A percentile compares a stretch with the other conserved stretches of the same genome.
Conservation (phyloP, 2,113 vertebrate species). For the Cyanoderma ruficeps region DNA sequence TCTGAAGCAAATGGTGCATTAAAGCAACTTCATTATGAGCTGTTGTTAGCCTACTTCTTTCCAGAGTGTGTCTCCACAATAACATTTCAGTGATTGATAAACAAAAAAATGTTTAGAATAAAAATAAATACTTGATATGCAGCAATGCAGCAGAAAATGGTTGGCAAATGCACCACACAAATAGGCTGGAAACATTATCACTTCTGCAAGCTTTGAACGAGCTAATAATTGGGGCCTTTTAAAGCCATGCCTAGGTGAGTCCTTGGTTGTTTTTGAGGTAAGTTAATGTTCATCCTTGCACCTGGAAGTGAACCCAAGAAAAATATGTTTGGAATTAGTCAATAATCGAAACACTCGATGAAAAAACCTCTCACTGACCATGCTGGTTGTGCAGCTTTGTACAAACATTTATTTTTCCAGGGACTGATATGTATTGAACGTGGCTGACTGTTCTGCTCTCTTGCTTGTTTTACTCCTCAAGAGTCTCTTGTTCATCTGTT, state of each 20-base stretch:
- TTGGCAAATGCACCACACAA: neutral
- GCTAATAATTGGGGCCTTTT: neutral
- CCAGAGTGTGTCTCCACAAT: neutral
- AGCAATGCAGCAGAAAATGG: neutral
- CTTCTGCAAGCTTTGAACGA: neutral
- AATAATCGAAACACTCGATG: neutral
- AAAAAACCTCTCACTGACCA: neutral
- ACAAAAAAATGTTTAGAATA: neutral
- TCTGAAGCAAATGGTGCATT: neutral
- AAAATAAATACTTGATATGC: neutral
- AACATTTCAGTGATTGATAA: neutral
- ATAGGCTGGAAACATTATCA: neutral
- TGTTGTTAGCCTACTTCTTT: neutral
- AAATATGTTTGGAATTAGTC: conserved; percentile 28
- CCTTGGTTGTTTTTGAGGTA: neutral
- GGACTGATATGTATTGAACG: neutral
- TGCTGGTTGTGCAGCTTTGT: conserved; percentile 12
- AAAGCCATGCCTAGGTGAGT: neutral
- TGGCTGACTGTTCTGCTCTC: neutral
- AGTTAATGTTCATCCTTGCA: neutral
- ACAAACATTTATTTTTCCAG: conserved; percentile 47
- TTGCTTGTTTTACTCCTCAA: conserved; percentile 7
- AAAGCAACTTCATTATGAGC: neutral
- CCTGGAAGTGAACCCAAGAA: neutral
- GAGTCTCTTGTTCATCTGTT: neutral